A percentile compares a stretch with the other conserved stretches of the same genome.
phyloP scores from a whole-genome alignment of 2,888 invertebrate genomes.

The Lamellibrachia columna region DNA sequence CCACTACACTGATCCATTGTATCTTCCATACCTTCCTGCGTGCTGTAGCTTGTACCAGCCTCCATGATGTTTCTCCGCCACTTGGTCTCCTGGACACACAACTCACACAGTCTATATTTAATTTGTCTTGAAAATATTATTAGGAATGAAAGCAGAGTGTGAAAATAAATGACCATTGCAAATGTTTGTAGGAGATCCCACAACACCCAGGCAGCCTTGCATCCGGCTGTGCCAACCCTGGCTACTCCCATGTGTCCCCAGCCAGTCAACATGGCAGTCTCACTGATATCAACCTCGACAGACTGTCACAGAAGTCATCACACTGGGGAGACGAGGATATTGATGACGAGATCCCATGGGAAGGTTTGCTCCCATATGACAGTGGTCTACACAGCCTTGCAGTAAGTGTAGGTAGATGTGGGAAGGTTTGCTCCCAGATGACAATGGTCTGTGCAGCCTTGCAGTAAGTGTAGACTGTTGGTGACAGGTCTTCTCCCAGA shows the following conservation, averaged over 20 bases:
- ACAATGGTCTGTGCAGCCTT: neutral
- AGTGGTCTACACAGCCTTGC: conserved; percentile 54
- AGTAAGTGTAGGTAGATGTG: conserved; percentile 27
- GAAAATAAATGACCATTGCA: neutral
- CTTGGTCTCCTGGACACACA: neutral
- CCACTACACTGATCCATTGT: neutral
- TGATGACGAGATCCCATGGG: conserved; percentile 47
- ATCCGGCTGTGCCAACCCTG: neutral
- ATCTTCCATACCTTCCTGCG: neutral
- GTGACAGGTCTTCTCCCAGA: neutral
- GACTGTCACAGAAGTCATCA: conserved; percentile 42
- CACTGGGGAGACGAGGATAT: conserved; percentile 43
- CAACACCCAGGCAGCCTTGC: neutral
- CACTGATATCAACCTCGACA: conserved; percentile 43
- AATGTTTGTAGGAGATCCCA: neutral
- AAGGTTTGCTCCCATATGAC: conserved; percentile 41
- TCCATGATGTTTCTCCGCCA: neutral
- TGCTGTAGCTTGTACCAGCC: neutral
- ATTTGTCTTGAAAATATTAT: neutral
- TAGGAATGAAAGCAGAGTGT: neutral
- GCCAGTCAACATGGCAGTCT: conserved; percentile 27
- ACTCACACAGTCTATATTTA: neutral
- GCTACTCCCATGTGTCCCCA: neutral
- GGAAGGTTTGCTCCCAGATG: neutral
- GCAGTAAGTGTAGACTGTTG: neutral